Evolutionary conservation across 1,140 invertebrate genomes (phyloP), one percentile per base, ranked within the genome.

Genomic region (Eupeodes corollae): DNA sequence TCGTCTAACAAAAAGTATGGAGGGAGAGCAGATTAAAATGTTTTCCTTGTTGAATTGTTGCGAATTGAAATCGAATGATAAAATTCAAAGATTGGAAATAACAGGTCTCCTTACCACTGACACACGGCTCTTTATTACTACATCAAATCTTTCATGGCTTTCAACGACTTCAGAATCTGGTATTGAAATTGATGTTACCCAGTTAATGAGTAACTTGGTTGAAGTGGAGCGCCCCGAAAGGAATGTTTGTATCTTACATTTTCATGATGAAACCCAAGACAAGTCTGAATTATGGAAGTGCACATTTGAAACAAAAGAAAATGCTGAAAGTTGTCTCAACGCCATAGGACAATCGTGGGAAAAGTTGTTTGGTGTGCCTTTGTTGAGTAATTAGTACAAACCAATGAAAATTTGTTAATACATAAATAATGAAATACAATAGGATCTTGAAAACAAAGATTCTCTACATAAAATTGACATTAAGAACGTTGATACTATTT

Each of bases 181-280:
- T 54, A 37, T 58, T 47, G 41, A 68, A 48, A 19, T 62, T 50
- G 50, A 57, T 55, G 48, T 60, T 31, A 44, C 63, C 21, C 74
- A 76, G 53, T 55, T 62, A 10, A 71, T 76, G 61, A 74, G 64
- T 49, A 75, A 76, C 59, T 61, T 77, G 34, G 70, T 77, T 2
- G 72, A 74, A 51, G 67, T 76, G 48, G 74, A 76, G 48, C 67
- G 65, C 49, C 6, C 54, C 0, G 46, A 49, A 15, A 46, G 48
- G 46, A 58, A 39, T 60, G 52, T 44, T 21, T 55, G 51, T 38
- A 48, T 40, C 35, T 49, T 68, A 6, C 63, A 62, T 39, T 68
- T 67, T 34, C 46, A 63, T 8, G 61, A 68, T 34, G 66, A 68
- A 43, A 62, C 56, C 0, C 52, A 65, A 50, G 57, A 61, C 44